Evolutionary conservation across 2,797 vertebrate species (phyloP), one percentile per base, ranked within the genome.

Genomic region (Ciconia nigra): DNA sequence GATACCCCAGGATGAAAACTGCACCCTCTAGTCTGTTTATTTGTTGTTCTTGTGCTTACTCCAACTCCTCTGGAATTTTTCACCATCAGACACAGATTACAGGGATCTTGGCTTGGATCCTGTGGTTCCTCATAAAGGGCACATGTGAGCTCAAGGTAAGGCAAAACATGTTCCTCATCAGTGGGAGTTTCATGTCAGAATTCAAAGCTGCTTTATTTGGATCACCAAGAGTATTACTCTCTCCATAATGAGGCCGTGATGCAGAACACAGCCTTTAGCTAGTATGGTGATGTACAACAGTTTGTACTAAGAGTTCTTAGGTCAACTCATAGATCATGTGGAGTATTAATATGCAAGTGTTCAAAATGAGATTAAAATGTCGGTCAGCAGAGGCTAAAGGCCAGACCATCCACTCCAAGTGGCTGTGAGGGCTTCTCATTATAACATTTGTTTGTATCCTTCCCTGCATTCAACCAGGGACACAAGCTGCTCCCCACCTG

Each of bases 371-470:
- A 20, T 37, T 20, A 46, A 59, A 21, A 7, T 4, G 5, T 37
- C 39, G n/a, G 29, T 55, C 26, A 55, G 54, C 24, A 44, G 49
- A 44, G 26, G 57, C 25, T 55, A 9, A 59, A 69, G 76, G 44
- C 74, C 18, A 55, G 18, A 55, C 44, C 54, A 61, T 6, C 26
- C 29, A 17, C 31, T 26, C 19, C 57, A n/a, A 44, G 52, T 4
- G 31, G 20, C 29, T 2, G 2, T 6, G 10, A 54, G 6, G 9
- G 46, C 16, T 67, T 46, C 78, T 6, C 10, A 0, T n/a, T 5
- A 10, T 5, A 87, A n/a, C 26, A 11, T 8, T 46, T 58, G 16
- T 29, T 39, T 7, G 2, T 42, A 11, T 24, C 33, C 35, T 52
- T 47, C 31, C 42, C 31, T 0, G 0, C 25, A 39, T 37, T 57